Percentiles rank a stretch among this genome's conserved stretches.
phyloP scores from a whole-genome alignment of 1,140 invertebrate species.

The Popillia japonica region DNA sequence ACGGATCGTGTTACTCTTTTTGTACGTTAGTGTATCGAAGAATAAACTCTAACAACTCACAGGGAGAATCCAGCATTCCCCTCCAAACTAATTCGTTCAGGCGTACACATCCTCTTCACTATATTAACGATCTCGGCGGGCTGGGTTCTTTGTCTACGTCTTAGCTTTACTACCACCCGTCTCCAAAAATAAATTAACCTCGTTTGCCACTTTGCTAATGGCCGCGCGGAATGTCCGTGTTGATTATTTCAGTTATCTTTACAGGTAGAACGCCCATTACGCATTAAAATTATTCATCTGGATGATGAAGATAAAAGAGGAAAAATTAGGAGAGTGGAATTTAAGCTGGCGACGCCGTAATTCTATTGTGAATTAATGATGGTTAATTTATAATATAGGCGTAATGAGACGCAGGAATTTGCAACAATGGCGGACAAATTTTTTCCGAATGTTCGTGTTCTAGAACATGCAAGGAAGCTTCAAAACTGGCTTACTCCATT shows the following conservation, averaged over 20 bases:
- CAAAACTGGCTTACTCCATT: no score
- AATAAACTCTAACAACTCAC: no score
- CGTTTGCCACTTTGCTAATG: conserved; percentile 9
- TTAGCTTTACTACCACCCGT: background rate
- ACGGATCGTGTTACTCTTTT: no score
- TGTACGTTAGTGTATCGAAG: no score
- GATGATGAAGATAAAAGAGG: conserved; percentile 5
- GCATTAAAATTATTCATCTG: conserved; percentile 5
- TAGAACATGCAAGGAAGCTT: no score
- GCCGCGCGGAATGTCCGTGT: background rate
- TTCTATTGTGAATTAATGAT: background rate
- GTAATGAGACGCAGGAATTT: background rate
- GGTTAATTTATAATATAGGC: background rate
- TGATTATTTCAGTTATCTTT: conserved; percentile 6
- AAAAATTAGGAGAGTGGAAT: background rate
- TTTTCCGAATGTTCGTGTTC: no score
- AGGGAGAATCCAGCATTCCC: no score
- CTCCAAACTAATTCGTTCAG: no score
- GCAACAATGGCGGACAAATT: no score
- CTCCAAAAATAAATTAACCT: conserved; percentile 11
- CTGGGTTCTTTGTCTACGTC: background rate
- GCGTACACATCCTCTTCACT: background rate
- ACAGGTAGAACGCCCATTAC: background rate
- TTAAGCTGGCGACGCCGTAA: background rate
- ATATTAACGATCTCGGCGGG: background rate